Evolutionary conservation across 2,888 invertebrate species (phyloP), one percentile per base, ranked within the genome.

Genomic region (Rhagium mordax): DNA sequence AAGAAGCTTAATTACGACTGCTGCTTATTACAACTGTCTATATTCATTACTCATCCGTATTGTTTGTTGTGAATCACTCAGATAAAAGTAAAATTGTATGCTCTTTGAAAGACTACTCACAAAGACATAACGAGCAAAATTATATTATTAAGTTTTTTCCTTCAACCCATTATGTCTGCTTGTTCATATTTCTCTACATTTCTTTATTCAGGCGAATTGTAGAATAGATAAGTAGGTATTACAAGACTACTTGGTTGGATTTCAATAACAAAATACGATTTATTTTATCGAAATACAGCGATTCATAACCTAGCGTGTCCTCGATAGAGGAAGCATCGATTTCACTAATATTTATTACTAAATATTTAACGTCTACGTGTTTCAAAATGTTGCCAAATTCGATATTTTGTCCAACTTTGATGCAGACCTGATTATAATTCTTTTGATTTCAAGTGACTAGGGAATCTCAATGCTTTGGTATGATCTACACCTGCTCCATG

Each of bases 21-120:
- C 33, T 33, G 33, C 65, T 65, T 53, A 53, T 65, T 65, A 65
- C 65, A 53, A 53, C 65, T 65, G 65, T 55, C 65, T 65, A 65
- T 65, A 65, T 65, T 65, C 65, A 65, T 65, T 53, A 65, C 21
- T 18, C 53, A 33, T 51, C 64, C 64, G 51, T 53, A 65, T 53
- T 51, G 65, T 53, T 33, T 49, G 65, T 65, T 29, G 65, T 65
- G 51, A 53, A 53, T 51, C 33, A 20, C 6, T 33, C 33, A 21
- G 53, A 65, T 53, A 65, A 49, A 49, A 49, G 29, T n/a, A n/a
- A 29, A 49, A 65, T 13, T 27, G 51, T 65, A 48, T 24, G 57
- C 10, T 18, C 18, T 51, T 41, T 41, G 41, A 41, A 41, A 41
- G 41, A n/a, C 41, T 13, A 41, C 41, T 41, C n/a, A 41, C 41